Conservation (phyloP, 2,797 vertebrate genomes). For the Parambassis ranga region DNA sequence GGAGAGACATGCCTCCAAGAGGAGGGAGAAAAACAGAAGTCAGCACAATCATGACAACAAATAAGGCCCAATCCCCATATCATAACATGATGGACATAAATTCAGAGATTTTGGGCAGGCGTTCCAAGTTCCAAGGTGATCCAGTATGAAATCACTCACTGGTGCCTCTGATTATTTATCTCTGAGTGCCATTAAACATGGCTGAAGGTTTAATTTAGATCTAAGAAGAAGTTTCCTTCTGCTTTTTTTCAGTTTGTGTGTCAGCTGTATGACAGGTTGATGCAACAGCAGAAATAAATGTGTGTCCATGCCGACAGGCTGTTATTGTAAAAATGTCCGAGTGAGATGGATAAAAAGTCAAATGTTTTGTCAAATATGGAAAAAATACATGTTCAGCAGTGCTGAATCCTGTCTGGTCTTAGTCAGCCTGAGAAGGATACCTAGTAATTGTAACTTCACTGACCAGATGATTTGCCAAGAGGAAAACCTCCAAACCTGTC, state of each 20-base stretch:
- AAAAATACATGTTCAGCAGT: too few species aligned
- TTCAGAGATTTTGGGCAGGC: background rate
- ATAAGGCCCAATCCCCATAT: too few species aligned
- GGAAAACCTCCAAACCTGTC: constrained; percentile 28
- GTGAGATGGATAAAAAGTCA: too few species aligned
- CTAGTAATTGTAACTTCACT: background rate
- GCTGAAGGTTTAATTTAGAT: background rate
- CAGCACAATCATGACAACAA: too few species aligned
- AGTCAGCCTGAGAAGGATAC: background rate
- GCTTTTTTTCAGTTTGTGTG: background rate
- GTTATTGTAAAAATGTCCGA: too few species aligned
- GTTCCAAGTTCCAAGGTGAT: background rate
- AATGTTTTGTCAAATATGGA: too few species aligned
- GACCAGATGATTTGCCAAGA: constrained; percentile 8
- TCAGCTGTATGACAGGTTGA: background rate
- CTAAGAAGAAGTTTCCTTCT: background rate
- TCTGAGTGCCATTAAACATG: too few species aligned
- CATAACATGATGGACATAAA: too few species aligned
- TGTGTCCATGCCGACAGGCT: constrained; percentile 3
- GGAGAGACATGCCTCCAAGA: too few species aligned
- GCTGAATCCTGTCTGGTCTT: background rate
- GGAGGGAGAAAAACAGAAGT: too few species aligned
- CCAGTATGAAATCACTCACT: background rate
- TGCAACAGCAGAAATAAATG: constrained; percentile 12
- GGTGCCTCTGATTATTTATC: background rate